A percentile compares a stretch with the other conserved stretches of the same genome.
Evolutionary conservation across 2,797 vertebrate species (phyloP).

Genomic region (Lepilemur ruficaudatus): DNA sequence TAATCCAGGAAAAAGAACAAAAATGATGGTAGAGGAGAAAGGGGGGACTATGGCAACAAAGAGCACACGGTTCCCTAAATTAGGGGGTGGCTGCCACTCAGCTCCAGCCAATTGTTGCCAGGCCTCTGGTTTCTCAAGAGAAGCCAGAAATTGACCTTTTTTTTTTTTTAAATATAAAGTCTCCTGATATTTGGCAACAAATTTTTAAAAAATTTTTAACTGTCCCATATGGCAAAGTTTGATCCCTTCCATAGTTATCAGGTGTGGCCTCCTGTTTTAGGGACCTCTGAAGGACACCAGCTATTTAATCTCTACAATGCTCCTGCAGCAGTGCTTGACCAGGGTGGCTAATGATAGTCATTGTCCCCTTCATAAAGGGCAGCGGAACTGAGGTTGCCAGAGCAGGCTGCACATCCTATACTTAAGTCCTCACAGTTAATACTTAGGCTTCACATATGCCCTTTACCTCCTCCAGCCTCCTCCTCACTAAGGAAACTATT

Average conservation of each 20-base stretch:
- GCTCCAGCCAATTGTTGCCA: background rate
- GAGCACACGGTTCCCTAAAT: background rate
- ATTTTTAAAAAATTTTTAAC: background rate
- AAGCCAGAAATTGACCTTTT: conserved; percentile 3
- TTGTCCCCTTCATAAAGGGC: conserved; percentile 55
- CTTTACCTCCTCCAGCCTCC: conserved; percentile 53
- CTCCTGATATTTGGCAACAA: conserved; percentile 38
- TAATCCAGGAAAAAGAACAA: background rate
- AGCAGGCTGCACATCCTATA: conserved; percentile 45
- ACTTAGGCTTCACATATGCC: conserved; percentile 54
- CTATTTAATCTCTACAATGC: background rate
- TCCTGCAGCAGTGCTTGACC: background rate
- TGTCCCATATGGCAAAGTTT: background rate
- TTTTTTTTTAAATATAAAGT: background rate
- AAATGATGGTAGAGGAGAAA: background rate
- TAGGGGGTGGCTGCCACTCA: background rate
- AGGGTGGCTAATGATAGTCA: conserved; percentile 46
- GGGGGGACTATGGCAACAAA: background rate
- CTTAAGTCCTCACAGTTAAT: conserved; percentile 72
- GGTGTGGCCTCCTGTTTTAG: background rate
- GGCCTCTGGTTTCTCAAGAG: background rate
- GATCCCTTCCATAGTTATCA: background rate
- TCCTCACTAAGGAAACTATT: conserved; percentile 71
- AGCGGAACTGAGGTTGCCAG: conserved; percentile 63
- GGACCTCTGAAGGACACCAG: background rate